Conservation (phyloP, 2,888 invertebrate species). For the Prenolepis imparis region DNA sequence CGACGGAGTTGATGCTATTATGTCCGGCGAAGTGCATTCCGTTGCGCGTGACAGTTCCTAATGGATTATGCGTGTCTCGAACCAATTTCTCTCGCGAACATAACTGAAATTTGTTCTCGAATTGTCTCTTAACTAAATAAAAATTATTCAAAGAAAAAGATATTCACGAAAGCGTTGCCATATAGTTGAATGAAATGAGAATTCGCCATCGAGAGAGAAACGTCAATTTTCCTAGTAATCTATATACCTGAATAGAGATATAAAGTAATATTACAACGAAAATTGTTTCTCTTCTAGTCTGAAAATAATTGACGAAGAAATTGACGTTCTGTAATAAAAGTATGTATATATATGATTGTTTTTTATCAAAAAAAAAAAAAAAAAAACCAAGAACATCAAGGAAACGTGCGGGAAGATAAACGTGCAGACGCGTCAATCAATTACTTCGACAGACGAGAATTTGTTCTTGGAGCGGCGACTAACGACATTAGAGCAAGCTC, state of each 20-base stretch:
- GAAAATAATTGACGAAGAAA: neutral
- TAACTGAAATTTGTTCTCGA: slow-evolving; percentile 61
- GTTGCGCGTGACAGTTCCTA: slow-evolving; percentile 25
- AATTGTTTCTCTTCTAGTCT: neutral
- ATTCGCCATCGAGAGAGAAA: neutral
- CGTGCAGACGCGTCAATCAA: slow-evolving; percentile 3
- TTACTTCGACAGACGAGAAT: slow-evolving; percentile 34
- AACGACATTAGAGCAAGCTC: slow-evolving; percentile 33
- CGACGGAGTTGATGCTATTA: slow-evolving; percentile 15
- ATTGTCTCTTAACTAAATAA: slow-evolving; percentile 67
- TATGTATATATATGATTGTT: neutral
- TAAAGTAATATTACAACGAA: neutral
- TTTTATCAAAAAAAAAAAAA: neutral
- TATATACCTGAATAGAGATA: neutral
- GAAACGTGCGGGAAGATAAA: slow-evolving; percentile 3
- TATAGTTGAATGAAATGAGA: slow-evolving; percentile 1
- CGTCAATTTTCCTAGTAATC: neutral
- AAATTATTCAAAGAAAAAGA: slow-evolving; percentile 68
- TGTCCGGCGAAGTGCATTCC: neutral
- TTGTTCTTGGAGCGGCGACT: neutral
- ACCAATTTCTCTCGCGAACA: slow-evolving; percentile 73
- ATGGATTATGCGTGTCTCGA: slow-evolving; percentile 62
- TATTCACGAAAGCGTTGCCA: slow-evolving; percentile 47
- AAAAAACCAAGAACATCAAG: neutral
- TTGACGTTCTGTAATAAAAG: neutral